Base-by-base conservation (phyloP, 2,888 invertebrate genomes). In the Reticulitermes lucifugus region DNA sequence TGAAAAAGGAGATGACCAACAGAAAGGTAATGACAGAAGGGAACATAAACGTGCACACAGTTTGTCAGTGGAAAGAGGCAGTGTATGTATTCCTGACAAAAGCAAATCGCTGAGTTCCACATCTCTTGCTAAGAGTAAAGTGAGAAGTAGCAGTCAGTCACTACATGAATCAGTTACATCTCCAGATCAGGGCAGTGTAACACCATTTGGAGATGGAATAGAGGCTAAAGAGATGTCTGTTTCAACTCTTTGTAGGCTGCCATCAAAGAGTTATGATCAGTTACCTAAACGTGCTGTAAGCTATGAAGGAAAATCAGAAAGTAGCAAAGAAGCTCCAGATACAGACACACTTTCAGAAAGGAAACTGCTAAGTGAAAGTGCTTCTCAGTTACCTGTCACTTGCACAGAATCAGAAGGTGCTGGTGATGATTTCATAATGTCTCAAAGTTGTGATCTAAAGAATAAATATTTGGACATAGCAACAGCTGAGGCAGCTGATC, bases 41-140 rank as follows among this genome's bases (percentile, higher is more conserved):
- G 90, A 91, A 43, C 91, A 92, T 86, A 91, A 91, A 87, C 89
- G 92, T n/a, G 91, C 92, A 0, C 91, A 91, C 83, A 91, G 91
- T 87, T 88, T 91, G 1, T 91, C 91, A 3, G 90, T 91, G 3
- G 91, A 91, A 85, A 84, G 85, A 25, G 84, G 83, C 25, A 70
- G 71, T 18, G 71, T 83, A 35, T 70, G 79, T 7, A 81, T 43
- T 22, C 82, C 85, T 46, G 86, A 87, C 60, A 77, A 88, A 41
- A 87, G 86, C 46, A 86, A 84, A 80, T 75, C 86, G 18, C 86
- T 84, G 1, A 87, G 87, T 85, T 59, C 84, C 1, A 79, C 86
- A 55, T 85, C 87, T 21, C 80, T 86, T 35, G 79, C 85, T 35
- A 87, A 86, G 82, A 83, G 35, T 86, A 87, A 29, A 84, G 87